A percentile compares a stretch with the other conserved stretches of the same genome.
phyloP scores from a whole-genome alignment of 23 tunicate species.

The Halocynthia roretzi region DNA sequence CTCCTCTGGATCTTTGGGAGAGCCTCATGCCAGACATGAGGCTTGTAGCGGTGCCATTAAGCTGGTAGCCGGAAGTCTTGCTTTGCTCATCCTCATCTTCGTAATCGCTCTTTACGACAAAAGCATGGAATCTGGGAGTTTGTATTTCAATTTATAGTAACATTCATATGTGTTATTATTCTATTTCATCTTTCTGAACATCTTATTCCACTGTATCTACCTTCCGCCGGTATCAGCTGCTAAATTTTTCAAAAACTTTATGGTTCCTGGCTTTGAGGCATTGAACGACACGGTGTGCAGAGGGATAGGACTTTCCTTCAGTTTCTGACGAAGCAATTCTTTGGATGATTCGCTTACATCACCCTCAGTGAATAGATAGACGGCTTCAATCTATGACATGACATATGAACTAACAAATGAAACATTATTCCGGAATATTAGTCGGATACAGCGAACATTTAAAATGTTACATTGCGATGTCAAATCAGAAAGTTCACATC shows the following conservation, averaged over 20 bases:
- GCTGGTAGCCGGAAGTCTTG: conserved; percentile 7
- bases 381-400: conserved; percentile 53
- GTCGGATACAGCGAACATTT: background rate
- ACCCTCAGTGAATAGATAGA: conserved; percentile 82
- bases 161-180: background rate
- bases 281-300: conserved; percentile 80
- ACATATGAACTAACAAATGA: no score
- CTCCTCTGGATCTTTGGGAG: conserved; percentile 71
- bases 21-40: conserved; percentile 40
- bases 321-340: conserved; percentile 71
- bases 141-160: background rate
- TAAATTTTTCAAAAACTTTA: conserved; percentile 56
- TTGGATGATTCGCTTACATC: conserved; percentile 69
- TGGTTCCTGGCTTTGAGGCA: conserved; percentile 58
- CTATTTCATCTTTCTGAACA: background rate
- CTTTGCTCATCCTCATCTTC: conserved; percentile 66
- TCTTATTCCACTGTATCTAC: conserved; percentile 11
- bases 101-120: conserved; percentile 71
- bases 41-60: conserved; percentile 49
- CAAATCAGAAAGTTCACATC: no score
- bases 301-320: conserved; percentile 36
- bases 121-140: conserved; percentile 69
- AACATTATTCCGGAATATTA: no score
- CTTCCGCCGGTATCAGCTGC: conserved; percentile 69
- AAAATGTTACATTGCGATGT: no score